Conservation (phyloP, 2,797 vertebrate genomes). For the Astyanax mexicanus region DNA sequence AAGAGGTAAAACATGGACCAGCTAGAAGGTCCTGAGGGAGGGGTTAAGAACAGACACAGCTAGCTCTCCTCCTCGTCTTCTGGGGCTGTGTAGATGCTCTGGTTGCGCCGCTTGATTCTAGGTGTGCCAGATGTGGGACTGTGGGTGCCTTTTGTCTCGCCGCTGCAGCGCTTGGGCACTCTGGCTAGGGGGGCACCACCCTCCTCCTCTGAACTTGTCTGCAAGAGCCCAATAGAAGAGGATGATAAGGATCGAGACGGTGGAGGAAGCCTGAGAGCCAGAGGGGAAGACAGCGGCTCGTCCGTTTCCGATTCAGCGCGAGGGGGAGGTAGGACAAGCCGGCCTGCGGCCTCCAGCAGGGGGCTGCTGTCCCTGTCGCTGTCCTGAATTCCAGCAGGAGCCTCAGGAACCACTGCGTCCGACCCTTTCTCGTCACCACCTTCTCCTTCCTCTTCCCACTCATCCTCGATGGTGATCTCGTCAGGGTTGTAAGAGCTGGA, state of each 20-base stretch:
- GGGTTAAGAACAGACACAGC: no score
- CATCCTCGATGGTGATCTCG: constrained; percentile 94
- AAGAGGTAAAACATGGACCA: neutral
- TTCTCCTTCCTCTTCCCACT: constrained; percentile 85
- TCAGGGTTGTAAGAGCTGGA: constrained; percentile 91
- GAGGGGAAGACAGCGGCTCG: constrained; percentile 39
- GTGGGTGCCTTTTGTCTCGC: constrained; percentile 47
- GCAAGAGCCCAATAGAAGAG: neutral
- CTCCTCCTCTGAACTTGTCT: constrained; percentile 48
- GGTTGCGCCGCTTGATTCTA: constrained; percentile 94
- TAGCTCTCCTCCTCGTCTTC: constrained; percentile 82
- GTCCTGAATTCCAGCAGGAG: constrained; percentile 34
- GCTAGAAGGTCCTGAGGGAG: no score
- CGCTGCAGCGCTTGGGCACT: constrained; percentile 85
- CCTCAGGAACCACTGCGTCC: constrained; percentile 59
- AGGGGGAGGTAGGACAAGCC: constrained; percentile 77
- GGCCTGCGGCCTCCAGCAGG: constrained; percentile 62
- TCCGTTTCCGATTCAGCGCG: constrained; percentile 36
- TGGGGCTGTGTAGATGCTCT: constrained; percentile 86
- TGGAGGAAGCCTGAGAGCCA: constrained; percentile 64
- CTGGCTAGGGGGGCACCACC: constrained; percentile 53
- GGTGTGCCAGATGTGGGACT: constrained; percentile 71
- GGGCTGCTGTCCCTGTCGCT: constrained; percentile 49
- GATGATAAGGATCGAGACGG: constrained; percentile 66
- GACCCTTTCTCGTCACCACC: constrained; percentile 49